Evolutionary conservation across 2,113 vertebrate species (phyloP), one percentile per base, ranked within the genome.

Genomic region (Eulemur rufifrons): DNA sequence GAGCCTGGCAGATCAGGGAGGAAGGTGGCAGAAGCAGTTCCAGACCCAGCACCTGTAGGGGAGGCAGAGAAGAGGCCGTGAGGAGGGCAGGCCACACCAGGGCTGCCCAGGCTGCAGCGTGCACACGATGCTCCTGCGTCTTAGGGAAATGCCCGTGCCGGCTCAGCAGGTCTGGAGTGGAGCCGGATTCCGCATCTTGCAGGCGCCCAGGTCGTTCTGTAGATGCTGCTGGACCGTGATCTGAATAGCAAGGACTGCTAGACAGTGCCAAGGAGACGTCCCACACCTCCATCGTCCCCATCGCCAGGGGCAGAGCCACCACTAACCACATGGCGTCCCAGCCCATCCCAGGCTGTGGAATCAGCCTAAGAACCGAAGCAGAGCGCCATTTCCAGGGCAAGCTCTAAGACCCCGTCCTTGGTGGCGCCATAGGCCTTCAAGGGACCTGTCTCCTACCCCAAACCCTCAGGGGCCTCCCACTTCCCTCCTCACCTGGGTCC

Each of bases 401-500:
- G 15, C 14, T 39, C 59, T 68, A 54, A 47, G 74, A 39, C 23
- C n/a, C 27, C 54, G 8, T 89, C 87, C 39, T 45, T 39, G 68
- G n/a, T 32, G 32, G 34, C 32, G 32, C 69, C 76, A 7, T 12
- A 64, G 61, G 45, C 78, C n/a, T 39, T 52, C 37, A 14, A 74
- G 66, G 42, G 32, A 61, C 20, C 29, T 37, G 29, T 32, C 54
- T 92, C 47, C 34, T 25, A 84, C 25, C 61, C 84, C 42, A n/a
- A 54, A 2, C 0, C 18, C 2, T 27, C 32, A 73, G 50, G 34
- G 39, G 23, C 23, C 25, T 91, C 15, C 21, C 54, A 1, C 39
- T 7, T 50, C 29, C 25, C 4, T 95, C 39, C 98, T 98, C 95
- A 98, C 98, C 98, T 97, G 91, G 90, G 39, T 59, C 66, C 15